Conservation (phyloP, 2,113 vertebrate genomes). For the Eidolon helvum region DNA sequence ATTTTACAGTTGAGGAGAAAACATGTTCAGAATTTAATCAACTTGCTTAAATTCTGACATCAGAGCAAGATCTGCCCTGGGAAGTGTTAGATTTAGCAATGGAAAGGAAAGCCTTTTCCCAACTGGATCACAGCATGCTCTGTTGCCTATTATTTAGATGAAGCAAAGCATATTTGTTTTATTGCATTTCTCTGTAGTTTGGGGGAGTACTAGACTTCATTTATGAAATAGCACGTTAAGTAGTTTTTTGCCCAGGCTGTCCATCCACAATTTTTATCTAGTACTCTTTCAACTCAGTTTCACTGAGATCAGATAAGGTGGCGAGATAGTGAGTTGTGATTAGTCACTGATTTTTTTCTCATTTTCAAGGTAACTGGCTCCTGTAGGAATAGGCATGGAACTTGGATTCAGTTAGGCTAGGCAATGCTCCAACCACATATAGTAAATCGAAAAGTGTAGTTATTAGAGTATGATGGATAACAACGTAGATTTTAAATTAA, state of each 20-base stretch:
- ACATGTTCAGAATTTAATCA: not conserved
- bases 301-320: not conserved
- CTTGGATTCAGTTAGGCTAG: not conserved
- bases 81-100: not conserved
- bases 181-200: not conserved
- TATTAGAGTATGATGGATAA: slow-evolving; percentile 6
- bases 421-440: not conserved
- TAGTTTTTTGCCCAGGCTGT: not conserved
- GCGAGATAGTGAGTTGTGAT: not conserved
- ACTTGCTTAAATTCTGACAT: not conserved
- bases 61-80: not conserved
- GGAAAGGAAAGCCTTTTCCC: not conserved
- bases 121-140: not conserved
- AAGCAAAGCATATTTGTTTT: not conserved
- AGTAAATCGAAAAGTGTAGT: not conserved
- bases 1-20: not conserved
- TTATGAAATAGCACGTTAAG: not conserved
- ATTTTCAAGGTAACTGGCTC: not conserved
- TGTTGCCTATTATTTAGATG: not conserved
- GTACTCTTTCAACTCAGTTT: not conserved
- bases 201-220: not conserved
- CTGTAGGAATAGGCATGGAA: not conserved
- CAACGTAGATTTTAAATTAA: slow-evolving; percentile 72
- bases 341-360: not conserved
- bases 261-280: not conserved